phyloP scores from a whole-genome alignment of 2,888 invertebrate species.

The Euplagia quadripunctaria region DNA sequence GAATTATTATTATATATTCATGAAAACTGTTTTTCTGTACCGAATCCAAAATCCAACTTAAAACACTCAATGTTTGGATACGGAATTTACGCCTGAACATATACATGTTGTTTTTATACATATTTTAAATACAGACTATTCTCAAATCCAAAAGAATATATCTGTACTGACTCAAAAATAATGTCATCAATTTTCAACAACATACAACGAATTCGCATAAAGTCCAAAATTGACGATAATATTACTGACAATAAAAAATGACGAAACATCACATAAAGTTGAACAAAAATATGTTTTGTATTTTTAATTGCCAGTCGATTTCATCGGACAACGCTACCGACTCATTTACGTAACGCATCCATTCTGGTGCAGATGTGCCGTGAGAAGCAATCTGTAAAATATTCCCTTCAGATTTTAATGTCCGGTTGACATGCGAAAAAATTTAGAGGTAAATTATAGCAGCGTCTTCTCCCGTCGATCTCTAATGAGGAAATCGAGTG shows the following conservation, averaged over 20 bases:
- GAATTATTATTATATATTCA: not conserved
- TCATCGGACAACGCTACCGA: conserved; percentile 21
- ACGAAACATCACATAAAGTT: conserved; percentile 9
- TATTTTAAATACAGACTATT: too few relatives aligned
- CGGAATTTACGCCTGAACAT: too few relatives aligned
- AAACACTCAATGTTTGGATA: not conserved
- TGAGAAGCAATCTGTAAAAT: not conserved
- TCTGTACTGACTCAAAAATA: not conserved
- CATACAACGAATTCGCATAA: not conserved
- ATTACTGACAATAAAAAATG: conserved; percentile 4
- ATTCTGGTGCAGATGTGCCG: conserved; percentile 3
- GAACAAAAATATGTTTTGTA: conserved; percentile 18
- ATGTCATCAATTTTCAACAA: conserved; percentile 1
- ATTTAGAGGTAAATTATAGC: not conserved
- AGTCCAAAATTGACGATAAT: conserved; percentile 5
- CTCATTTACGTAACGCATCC: conserved; percentile 23
- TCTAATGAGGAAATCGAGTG: not conserved
- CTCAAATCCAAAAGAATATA: too few relatives aligned
- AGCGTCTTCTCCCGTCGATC: not conserved
- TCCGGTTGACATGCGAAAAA: not conserved
- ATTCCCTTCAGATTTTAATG: not conserved
- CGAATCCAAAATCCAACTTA: not conserved
- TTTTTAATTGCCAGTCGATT: conserved; percentile 26
- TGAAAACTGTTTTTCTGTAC: not conserved
- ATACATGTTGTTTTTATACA: too few relatives aligned